Evolutionary conservation across 2,888 invertebrate species (phyloP), one percentile per base, ranked within the genome.

Genomic region (Sesia apiformis): DNA sequence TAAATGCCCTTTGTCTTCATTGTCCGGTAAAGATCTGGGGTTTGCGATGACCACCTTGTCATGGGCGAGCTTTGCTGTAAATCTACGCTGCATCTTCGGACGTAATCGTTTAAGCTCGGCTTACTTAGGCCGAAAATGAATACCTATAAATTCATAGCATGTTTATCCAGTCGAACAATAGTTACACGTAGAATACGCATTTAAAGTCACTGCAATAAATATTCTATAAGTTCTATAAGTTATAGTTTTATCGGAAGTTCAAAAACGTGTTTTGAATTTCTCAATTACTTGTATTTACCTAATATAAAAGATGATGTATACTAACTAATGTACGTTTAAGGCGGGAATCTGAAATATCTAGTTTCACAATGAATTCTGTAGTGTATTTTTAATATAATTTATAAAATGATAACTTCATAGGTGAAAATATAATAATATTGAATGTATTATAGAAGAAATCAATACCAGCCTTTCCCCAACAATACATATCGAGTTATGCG

Each of bases 11-110:
- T 88, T 88, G 88, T 88, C 84, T 86, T 79, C 78, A 77, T 80
- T 81, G 85, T 84, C 84, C 84, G 76, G 77, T 71, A 78, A 82
- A 83, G 85, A 85, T 86, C 80, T 81, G 76, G 84, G 86, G 78
- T 70, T 84, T 81, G 81, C 78, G 84, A 85, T 89, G 89, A 89
- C 89, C 89, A 86, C 86, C 87, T 86, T 86, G 87, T 86, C 87
- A 86, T 81, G 86, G 78, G 70, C 78, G 63, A 78, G 89, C 84
- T 84, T 81, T 78, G 73, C 72, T 74, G 70, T 81, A 85, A 86
- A 84, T 83, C 89, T 85, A 83, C 86, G 82, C 77, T 90, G 87
- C 87, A 86, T 85, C 85, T 84, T 85, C 78, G 84, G 67, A 70
- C 66, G 66, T 87, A 87, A 88, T 87, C 88, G 78, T 65, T 75